Evolutionary conservation across 2,797 vertebrate species (phyloP).

Genomic region (Neostethus bicornis): DNA sequence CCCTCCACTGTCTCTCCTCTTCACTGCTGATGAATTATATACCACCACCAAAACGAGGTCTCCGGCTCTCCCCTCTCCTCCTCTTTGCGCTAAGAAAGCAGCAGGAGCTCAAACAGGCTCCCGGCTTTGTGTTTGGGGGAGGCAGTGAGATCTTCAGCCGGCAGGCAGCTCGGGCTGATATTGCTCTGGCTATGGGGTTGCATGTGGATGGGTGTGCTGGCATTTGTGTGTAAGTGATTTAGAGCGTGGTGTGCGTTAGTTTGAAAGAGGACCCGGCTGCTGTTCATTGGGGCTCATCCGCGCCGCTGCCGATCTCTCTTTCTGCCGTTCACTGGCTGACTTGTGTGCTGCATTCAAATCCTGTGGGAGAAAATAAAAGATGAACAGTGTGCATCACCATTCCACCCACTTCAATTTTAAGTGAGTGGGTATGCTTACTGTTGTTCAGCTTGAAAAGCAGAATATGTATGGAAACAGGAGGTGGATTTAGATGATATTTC

Average conservation of each 20-base stretch:
- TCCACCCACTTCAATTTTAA: conserved; percentile 27
- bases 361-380: conserved; percentile 43
- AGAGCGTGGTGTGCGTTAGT: conserved; percentile 29
- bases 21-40: conserved; percentile 35
- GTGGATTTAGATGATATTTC: no score
- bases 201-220: conserved; percentile 49
- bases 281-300: conserved; percentile 64
- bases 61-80: conserved; percentile 31
- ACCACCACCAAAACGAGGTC: conserved; percentile 25
- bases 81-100: conserved; percentile 38
- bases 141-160: conserved; percentile 44
- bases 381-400: conserved; percentile 18
- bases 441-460: conserved; percentile 1
- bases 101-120: conserved; percentile 41
- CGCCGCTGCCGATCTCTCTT: conserved; percentile 32
- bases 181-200: conserved; percentile 41
- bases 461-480: neutral
- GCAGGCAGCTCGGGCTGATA: conserved; percentile 49
- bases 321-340: conserved; percentile 13
- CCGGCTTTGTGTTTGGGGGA: conserved; percentile 39
- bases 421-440: conserved; percentile 8
- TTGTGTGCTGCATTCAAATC: conserved; percentile 63
- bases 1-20: conserved; percentile 14
- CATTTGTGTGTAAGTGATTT: conserved; percentile 36
- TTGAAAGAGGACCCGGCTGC: conserved; percentile 61